Conservation (phyloP, 2,797 vertebrate species). For the Vireo griseus region DNA sequence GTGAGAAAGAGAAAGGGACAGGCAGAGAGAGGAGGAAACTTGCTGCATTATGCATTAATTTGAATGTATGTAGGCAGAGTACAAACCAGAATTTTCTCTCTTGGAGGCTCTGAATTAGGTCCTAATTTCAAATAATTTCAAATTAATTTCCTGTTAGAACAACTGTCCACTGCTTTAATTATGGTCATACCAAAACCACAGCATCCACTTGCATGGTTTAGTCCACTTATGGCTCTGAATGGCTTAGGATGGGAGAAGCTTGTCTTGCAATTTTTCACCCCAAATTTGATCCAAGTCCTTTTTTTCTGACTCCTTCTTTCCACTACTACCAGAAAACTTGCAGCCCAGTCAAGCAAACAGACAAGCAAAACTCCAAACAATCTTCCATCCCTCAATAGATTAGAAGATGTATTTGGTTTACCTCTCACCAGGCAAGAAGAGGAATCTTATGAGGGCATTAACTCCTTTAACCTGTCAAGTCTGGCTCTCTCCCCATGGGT, state of each 20-base stretch:
- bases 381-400: neutral
- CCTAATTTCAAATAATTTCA: constrained; percentile 18
- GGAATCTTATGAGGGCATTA: neutral
- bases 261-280: neutral
- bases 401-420: neutral
- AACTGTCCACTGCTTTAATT: neutral
- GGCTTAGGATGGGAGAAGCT: neutral
- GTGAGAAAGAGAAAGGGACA: constrained; percentile 21
- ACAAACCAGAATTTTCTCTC: constrained; percentile 24
- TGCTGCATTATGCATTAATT: constrained; percentile 56
- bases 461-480: neutral
- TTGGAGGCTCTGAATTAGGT: neutral
- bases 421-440: neutral
- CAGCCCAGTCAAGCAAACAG: neutral
- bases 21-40: neutral
- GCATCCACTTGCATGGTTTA: neutral
- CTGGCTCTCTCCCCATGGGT: neutral
- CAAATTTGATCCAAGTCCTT: neutral
- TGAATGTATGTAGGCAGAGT: constrained; percentile 24
- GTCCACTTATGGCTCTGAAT: neutral
- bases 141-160: neutral
- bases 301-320: neutral
- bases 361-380: neutral
- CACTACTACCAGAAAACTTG: neutral
- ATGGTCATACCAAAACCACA: neutral